Percentiles rank a stretch among this genome's conserved stretches.
These are phyloP conservation scores for Rhagologus leucostigma DNA, from an alignment of 2,113 vertebrate species.

Conservation along the genomic window DNA sequence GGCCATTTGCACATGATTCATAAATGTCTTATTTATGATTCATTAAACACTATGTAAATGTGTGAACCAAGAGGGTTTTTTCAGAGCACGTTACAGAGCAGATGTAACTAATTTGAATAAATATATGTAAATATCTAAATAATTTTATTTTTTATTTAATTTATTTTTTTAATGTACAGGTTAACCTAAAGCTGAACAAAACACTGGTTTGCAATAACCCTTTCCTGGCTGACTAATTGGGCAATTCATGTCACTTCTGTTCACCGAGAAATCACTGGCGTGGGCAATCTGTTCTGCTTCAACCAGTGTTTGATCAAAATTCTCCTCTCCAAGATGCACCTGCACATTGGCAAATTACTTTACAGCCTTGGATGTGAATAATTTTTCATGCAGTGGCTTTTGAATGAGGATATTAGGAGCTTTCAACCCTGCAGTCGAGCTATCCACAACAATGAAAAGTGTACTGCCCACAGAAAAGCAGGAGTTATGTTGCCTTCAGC, in stretches of 20 bases:
- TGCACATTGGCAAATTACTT: slow-evolving; percentile 36
- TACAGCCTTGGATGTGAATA: not conserved
- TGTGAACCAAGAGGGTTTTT: not conserved
- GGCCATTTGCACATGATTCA: slow-evolving; percentile 26
- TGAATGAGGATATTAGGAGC: not conserved
- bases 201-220: not conserved
- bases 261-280: not conserved
- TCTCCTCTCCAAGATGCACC: not conserved
- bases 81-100: slow-evolving; percentile 18
- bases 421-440: not conserved
- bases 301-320: slow-evolving; percentile 29
- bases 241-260: not conserved
- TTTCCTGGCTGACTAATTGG: not conserved
- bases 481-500: not conserved
- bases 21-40: slow-evolving; percentile 58
- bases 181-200: slow-evolving; percentile 3
- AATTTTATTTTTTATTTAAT: not conserved
- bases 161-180: not conserved
- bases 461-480: not conserved
- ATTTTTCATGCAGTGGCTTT: slow-evolving; percentile 26
- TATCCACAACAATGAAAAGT: rapidly evolving
- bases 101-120: slow-evolving; percentile 61
- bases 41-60: slow-evolving; percentile 59
- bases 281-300: slow-evolving; percentile 38
- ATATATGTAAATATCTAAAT: slow-evolving; percentile 45